Conservation (phyloP, 2,113 vertebrate genomes). For the Nycticorax nycticorax region DNA sequence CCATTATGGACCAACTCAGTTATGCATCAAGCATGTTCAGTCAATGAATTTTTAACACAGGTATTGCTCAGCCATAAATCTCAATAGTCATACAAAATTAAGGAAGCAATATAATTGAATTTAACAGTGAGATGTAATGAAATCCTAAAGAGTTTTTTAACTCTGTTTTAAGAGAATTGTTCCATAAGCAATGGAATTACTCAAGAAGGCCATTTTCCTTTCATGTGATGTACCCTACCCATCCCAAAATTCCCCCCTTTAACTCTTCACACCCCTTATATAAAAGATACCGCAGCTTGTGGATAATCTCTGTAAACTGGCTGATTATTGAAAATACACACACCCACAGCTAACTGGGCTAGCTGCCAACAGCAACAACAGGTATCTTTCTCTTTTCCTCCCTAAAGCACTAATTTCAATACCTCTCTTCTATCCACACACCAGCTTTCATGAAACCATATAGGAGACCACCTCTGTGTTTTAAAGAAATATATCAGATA, state of each 20-base stretch:
- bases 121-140: not conserved
- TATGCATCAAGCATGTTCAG: not conserved
- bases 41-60: not conserved
- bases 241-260: not conserved
- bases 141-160: not conserved
- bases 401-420: not conserved
- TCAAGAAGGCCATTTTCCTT: not conserved
- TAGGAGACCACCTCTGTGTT: not conserved
- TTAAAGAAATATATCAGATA: conserved; percentile 38
- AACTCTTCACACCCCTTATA: not conserved
- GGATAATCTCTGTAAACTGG: not conserved
- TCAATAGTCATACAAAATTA: not conserved
- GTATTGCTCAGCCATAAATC: not conserved
- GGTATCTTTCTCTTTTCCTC: not conserved
- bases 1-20: not conserved
- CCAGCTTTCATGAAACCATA: not conserved
- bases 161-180: not conserved
- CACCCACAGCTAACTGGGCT: not conserved
- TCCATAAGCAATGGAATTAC: not conserved
- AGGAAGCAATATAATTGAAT: not conserved
- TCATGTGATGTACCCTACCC: not conserved
- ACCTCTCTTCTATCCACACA: not conserved
- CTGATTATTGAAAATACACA: not conserved
- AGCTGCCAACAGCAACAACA: not conserved
- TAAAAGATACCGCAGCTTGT: not conserved